Evolutionary conservation across 1,140 invertebrate genomes (phyloP).

Genomic region (Sarcophaga bullata): DNA sequence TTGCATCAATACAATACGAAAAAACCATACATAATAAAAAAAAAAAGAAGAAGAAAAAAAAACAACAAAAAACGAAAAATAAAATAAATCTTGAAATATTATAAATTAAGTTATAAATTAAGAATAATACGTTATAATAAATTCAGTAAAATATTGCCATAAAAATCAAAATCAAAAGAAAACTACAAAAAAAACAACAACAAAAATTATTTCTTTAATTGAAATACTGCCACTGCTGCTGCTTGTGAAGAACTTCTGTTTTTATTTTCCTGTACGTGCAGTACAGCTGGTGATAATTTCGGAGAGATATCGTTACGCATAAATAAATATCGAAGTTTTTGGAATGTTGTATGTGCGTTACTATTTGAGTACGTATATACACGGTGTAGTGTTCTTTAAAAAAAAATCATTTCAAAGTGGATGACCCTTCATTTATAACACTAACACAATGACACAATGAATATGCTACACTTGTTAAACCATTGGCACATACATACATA

Average conservation of each 20-base stretch:
- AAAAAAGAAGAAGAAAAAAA: neutral
- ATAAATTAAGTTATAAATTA: neutral
- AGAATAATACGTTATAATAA: conserved; percentile 4
- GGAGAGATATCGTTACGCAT: too few relatives aligned
- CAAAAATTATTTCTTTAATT: neutral
- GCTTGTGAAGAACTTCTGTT: too few relatives aligned
- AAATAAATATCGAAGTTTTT: neutral
- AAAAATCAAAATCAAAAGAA: neutral
- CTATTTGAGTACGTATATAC: neutral
- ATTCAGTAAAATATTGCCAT: neutral
- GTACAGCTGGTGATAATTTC: too few relatives aligned
- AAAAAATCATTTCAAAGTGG: neutral
- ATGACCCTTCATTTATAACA: neutral
- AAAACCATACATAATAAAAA: neutral
- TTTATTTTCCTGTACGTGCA: too few relatives aligned
- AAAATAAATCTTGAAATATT: too few relatives aligned
- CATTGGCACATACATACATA: neutral
- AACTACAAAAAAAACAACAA: too few relatives aligned
- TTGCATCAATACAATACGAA: conserved; percentile 9
- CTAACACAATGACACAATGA: conserved; percentile 1
- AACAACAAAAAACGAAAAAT: too few relatives aligned
- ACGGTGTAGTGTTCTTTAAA: neutral
- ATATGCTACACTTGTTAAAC: neutral
- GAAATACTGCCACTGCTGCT: neutral
- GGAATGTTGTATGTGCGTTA: neutral